Evolutionary conservation across 1,140 invertebrate genomes (phyloP).

Genomic region (Aphidius ervi): DNA sequence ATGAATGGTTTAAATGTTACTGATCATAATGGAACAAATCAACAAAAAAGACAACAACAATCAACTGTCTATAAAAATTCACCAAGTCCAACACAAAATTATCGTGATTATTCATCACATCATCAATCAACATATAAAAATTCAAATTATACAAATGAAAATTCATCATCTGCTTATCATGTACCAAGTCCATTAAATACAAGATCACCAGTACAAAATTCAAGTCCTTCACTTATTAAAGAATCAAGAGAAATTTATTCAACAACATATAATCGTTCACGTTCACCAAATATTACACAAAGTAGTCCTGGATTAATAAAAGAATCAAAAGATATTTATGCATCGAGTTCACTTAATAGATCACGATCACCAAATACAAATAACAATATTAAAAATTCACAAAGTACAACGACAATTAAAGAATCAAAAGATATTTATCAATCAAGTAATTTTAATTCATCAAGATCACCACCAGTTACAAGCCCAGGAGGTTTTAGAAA

Average conservation of each 20-base stretch:
- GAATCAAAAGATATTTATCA: slow-evolving; percentile 46
- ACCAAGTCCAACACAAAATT: slow-evolving; percentile 38
- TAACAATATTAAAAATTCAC: slow-evolving; percentile 21
- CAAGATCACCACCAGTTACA: slow-evolving; percentile 35
- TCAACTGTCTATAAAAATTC: slow-evolving; percentile 39
- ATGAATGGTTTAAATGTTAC: slow-evolving; percentile 46
- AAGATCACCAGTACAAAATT: slow-evolving; percentile 32
- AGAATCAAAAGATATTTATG: slow-evolving; percentile 28
- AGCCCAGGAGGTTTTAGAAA: slow-evolving; percentile 36
- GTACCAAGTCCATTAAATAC: slow-evolving; percentile 33
- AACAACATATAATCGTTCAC: slow-evolving; percentile 39
- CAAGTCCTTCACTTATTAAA: slow-evolving; percentile 45
- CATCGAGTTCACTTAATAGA: slow-evolving; percentile 25
- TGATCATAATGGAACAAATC: slow-evolving; percentile 29
- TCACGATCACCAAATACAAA: slow-evolving; percentile 21
- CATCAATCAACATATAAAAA: slow-evolving; percentile 35
- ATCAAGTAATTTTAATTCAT: slow-evolving; percentile 38
- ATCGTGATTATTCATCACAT: slow-evolving; percentile 36
- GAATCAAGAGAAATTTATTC: slow-evolving; percentile 45
- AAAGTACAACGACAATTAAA: slow-evolving; percentile 36
- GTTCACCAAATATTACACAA: slow-evolving; percentile 37
- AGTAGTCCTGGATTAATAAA: slow-evolving; percentile 39
- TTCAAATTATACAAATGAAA: slow-evolving; percentile 37
- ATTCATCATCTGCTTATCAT: slow-evolving; percentile 33
- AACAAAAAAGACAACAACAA: slow-evolving; percentile 28